Evolutionary conservation across 1,140 invertebrate species (phyloP), one percentile per base, ranked within the genome.

Genomic region (Megathymus violae): DNA sequence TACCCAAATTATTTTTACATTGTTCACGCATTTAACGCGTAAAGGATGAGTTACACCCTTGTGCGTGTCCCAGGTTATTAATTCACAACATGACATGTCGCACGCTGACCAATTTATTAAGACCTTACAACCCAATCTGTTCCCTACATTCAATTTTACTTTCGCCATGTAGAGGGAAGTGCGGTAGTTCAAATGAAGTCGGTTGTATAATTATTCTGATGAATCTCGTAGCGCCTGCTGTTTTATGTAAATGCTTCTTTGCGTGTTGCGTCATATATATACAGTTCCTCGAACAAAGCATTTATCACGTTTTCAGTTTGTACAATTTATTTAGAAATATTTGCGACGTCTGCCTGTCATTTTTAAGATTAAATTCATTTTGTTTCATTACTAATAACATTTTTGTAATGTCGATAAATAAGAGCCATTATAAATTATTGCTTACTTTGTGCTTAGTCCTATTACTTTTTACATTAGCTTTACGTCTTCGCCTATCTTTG

Each of bases 1-100:
- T 69, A 69, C 70, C 47, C 58, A 71, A 31, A 76, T 75, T 77
- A 74, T 76, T 72, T 69, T 62, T 62, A 60, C 59, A 70, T 61
- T 67, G 62, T 74, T 76, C 69, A 66, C 64, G 62, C 68, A 74
- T 77, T 79, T 74, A 71, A 74, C 62, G 72, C 68, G 62, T 72
- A 70, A 50, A 44, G 62, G 41, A 72, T 63, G 64, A 44, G 64
- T 67, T 71, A 69, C 67, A 69, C 72, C 76, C 76, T 69, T 78
- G 71, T 67, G 79, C 76, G 76, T 82, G 79, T 63, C 60, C 31
- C 64, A 59, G 27, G 67, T 79, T 76, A 78, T 78, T 76, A 80
- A 80, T 62, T 75, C 63, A 56, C 62, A 74, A 72, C 69, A 64
- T 69, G 34, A 36, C 34, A 68, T 72, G 74, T 67, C 67, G 34